phyloP scores from a whole-genome alignment of 30 jellyfish, hydroid and myxozoan species.

The Turritopsis dohrnii region DNA sequence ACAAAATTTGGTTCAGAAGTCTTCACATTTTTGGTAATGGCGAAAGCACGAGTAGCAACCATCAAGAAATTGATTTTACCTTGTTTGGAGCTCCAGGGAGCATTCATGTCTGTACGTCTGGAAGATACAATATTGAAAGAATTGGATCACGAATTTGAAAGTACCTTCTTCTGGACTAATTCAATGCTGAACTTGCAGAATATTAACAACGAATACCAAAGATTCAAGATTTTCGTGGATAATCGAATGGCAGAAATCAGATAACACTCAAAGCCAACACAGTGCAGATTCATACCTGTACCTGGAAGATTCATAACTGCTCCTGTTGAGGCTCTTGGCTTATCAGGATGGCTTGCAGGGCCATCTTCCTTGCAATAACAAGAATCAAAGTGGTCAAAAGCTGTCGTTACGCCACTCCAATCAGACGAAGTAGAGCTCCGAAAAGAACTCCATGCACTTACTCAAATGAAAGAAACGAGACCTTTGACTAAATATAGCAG shows the following conservation, averaged over 20 bases:
- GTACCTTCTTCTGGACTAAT: neutral
- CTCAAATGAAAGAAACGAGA: too few species aligned
- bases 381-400: too few species aligned
- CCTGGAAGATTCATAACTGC: neutral
- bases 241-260: constrained; percentile 22
- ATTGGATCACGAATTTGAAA: neutral
- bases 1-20: neutral
- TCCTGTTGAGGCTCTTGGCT: too few species aligned
- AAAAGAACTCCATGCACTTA: too few species aligned
- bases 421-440: too few species aligned
- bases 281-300: constrained; percentile 20
- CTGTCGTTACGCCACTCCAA: too few species aligned
- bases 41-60: constrained; percentile 1
- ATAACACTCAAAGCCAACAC: neutral
- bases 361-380: too few species aligned
- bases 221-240: constrained; percentile 7
- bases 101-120: neutral
- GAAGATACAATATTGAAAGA: neutral
- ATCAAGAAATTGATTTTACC: neutral
- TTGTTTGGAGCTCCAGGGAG: neutral
- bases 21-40: neutral
- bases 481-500: too few species aligned
- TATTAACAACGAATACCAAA: neutral
- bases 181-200: neutral
- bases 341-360: neutral